Evolutionary conservation across 2,113 vertebrate species (phyloP).

Genomic region (Platysteira castanea): DNA sequence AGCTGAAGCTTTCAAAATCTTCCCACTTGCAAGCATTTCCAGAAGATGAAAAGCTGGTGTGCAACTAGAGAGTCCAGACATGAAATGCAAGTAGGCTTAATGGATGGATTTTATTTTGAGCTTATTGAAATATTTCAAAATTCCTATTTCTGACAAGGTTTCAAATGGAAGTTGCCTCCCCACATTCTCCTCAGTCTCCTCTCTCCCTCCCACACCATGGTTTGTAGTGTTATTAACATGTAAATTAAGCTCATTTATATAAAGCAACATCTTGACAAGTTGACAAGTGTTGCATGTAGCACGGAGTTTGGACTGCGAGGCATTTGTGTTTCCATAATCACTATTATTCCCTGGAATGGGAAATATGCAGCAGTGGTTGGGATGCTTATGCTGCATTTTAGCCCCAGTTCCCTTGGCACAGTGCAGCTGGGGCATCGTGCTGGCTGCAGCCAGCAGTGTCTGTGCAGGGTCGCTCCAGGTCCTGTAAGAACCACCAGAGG

Average conservation of each 20-base stretch:
- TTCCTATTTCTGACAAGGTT: neutral
- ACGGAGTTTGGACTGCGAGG: neutral
- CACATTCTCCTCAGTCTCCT: neutral
- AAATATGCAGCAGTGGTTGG: neutral
- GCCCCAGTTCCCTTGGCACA: neutral
- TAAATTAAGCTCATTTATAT: slow-evolving; percentile 23
- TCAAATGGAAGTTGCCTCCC: neutral
- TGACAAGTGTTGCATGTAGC: neutral
- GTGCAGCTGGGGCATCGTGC: neutral
- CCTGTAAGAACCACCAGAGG: neutral
- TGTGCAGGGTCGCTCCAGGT: neutral
- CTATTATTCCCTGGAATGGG: neutral
- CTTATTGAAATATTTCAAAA: neutral
- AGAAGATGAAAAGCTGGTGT: neutral
- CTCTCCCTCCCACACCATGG: neutral
- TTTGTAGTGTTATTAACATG: slow-evolving; percentile 1
- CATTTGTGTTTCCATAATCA: neutral
- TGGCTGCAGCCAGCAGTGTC: neutral
- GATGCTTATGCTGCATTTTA: neutral
- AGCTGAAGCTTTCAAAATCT: neutral
- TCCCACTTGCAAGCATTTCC: neutral
- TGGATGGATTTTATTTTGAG: neutral
- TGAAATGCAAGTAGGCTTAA: neutral
- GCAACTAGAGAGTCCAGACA: neutral
- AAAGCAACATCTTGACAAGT: neutral